Conservation (phyloP, 2,797 vertebrate genomes). For the Macropus fuliginosus region DNA sequence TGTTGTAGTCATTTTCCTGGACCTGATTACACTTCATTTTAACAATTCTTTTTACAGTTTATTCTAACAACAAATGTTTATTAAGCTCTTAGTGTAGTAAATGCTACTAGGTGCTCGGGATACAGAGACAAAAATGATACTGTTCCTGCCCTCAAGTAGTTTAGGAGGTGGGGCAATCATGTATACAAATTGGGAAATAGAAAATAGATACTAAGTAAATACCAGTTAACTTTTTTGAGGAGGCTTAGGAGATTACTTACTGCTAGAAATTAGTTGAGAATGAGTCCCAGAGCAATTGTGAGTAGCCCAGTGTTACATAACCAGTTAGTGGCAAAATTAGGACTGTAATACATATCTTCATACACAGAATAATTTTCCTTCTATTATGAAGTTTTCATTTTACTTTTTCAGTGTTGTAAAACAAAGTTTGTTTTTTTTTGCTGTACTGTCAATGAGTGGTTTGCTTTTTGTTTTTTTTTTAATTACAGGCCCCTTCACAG, state of each 20-base stretch:
- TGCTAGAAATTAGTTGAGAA: neutral
- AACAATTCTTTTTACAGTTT: neutral
- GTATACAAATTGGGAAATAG: neutral
- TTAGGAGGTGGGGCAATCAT: neutral
- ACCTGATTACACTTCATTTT: neutral
- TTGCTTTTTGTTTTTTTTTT: constrained; percentile 30
- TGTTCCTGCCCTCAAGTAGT: neutral
- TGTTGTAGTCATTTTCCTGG: neutral
- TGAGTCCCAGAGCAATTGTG: neutral
- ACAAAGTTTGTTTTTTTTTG: constrained; percentile 43
- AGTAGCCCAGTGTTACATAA: neutral
- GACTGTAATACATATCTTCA: neutral
- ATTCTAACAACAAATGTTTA: neutral
- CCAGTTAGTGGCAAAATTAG: neutral
- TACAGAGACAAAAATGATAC: neutral
- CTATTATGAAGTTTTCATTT: neutral
- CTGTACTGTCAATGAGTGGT: constrained; percentile 16
- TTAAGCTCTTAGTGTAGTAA: neutral
- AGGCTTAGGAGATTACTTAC: neutral
- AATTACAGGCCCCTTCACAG: constrained; percentile 96
- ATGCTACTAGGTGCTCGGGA: neutral
- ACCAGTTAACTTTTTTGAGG: neutral
- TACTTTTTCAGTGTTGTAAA: neutral
- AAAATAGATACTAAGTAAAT: neutral
- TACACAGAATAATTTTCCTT: neutral